Percentiles rank a stretch among this genome's conserved stretches.
Conservation (phyloP, 2,888 invertebrate species). For the Pseudococcus viburni region DNA sequence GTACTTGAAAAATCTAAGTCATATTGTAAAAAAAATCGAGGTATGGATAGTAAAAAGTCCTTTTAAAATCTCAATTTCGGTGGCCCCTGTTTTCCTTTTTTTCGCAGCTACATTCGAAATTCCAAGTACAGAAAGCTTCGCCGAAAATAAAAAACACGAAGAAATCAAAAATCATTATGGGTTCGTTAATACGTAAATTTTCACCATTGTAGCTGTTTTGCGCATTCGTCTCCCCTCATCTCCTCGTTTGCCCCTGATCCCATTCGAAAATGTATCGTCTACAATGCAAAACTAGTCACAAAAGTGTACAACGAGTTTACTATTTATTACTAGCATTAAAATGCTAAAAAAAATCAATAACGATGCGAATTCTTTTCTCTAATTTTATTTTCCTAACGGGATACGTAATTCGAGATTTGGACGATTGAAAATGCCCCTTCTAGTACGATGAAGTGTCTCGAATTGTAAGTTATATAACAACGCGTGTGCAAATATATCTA, state of each 20-base stretch:
- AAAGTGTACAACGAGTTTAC: constrained; percentile 11
- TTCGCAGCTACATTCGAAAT: not conserved
- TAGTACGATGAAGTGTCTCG: not conserved
- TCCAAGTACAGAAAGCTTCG: not conserved
- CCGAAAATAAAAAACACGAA: not conserved
- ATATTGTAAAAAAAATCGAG: constrained; percentile 27
- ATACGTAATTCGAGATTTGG: not conserved
- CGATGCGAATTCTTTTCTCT: not conserved
- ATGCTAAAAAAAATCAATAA: not conserved
- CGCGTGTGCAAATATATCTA: not conserved
- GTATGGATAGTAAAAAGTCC: not conserved
- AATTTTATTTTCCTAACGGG: not conserved
- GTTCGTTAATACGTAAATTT: not conserved
- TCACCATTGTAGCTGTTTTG: not conserved
- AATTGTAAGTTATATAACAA: not conserved
- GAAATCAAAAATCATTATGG: not conserved
- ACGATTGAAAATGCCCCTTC: not conserved
- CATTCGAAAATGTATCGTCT: not conserved
- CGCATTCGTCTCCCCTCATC: too few species aligned
- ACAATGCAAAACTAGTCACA: constrained; percentile 1
- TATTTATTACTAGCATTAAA: not conserved
- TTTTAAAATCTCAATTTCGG: not conserved
- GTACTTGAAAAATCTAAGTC: constrained; percentile 45
- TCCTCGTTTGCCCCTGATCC: not conserved
- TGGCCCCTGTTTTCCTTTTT: not conserved